A percentile compares a stretch with the other conserved stretches of the same genome.
Evolutionary conservation across 1,140 invertebrate species (phyloP).

Genomic region (Goniozus legneri): DNA sequence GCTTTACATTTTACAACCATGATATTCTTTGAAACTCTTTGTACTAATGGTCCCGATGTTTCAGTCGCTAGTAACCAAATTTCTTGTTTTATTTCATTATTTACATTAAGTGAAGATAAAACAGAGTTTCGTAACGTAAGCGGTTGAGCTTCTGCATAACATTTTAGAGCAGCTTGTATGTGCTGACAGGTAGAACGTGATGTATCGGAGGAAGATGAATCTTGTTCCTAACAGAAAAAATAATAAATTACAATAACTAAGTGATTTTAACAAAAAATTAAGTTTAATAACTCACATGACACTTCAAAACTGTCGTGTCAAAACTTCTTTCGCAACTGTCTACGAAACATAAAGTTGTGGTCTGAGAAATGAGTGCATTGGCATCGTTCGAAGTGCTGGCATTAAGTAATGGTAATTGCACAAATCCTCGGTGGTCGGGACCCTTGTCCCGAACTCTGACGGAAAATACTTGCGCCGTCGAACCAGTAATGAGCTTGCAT

Average conservation of each 20-base stretch:
- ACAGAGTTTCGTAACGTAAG: slow-evolving; percentile 65
- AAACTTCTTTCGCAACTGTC: slow-evolving; percentile 62
- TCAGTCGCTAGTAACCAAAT: slow-evolving; percentile 65
- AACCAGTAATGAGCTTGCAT: slow-evolving; percentile 66
- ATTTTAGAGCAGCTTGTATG: slow-evolving; percentile 67
- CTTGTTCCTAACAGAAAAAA: slow-evolving; percentile 41
- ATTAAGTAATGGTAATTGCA: slow-evolving; percentile 63
- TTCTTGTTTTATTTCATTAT: slow-evolving; percentile 65
- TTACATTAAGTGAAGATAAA: slow-evolving; percentile 63
- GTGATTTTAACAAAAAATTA: slow-evolving; percentile 5
- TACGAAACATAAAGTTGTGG: slow-evolving; percentile 66
- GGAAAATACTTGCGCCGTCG: slow-evolving; percentile 65
- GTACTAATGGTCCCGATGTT: slow-evolving; percentile 67
- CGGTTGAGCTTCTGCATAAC: slow-evolving; percentile 62
- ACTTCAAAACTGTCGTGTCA: slow-evolving; percentile 58
- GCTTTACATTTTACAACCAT: slow-evolving; percentile 76
- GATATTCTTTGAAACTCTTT: slow-evolving; percentile 72
- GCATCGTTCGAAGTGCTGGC: slow-evolving; percentile 53
- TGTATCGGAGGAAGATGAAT: slow-evolving; percentile 29
- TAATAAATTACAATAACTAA: slow-evolving; percentile 1
- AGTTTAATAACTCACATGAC: slow-evolving; percentile 50
- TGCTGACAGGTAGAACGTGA: slow-evolving; percentile 60
- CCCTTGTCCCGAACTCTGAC: slow-evolving; percentile 67
- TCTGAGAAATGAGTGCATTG: slow-evolving; percentile 45
- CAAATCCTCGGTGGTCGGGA: slow-evolving; percentile 72